Percentiles rank a stretch among this genome's conserved stretches.
Conservation (phyloP, 2,113 vertebrate species). For the Phaethon lepturus region DNA sequence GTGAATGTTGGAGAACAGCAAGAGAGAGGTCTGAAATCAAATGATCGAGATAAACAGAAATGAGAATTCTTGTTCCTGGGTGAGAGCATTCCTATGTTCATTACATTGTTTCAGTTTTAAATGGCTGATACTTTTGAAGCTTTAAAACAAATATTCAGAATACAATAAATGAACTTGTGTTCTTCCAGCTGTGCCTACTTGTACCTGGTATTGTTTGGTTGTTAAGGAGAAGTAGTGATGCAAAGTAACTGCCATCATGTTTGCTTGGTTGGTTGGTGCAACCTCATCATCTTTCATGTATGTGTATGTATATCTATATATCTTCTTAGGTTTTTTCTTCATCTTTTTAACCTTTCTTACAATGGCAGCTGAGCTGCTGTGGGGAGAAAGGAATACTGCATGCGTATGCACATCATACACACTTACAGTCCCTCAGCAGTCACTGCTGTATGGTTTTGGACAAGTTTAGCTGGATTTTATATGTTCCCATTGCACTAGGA, state of each 20-base stretch:
- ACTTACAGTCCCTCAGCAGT: not conserved
- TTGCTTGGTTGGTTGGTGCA: not conserved
- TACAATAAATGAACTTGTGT: not conserved
- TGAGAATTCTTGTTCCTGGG: not conserved
- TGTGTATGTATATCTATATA: fast-evolving
- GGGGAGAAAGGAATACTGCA: not conserved
- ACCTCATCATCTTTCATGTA: not conserved
- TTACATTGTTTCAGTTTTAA: not conserved
- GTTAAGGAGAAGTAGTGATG: not conserved
- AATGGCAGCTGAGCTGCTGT: not conserved
- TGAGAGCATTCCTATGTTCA: not conserved
- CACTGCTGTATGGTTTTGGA: not conserved
- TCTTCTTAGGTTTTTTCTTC: not conserved
- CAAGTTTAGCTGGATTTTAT: not conserved
- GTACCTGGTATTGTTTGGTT: not conserved
- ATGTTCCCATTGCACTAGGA: not conserved
- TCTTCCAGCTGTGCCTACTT: not conserved
- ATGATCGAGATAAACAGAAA: not conserved
- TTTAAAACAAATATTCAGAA: not conserved
- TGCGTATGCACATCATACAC: not conserved
- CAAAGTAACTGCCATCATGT: not conserved
- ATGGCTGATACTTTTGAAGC: not conserved
- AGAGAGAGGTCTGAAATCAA: not conserved
- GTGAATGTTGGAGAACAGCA: not conserved
- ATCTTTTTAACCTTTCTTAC: not conserved